Evolutionary conservation across 2,888 invertebrate genomes (phyloP).

Genomic region (Drosophila leonis): DNA sequence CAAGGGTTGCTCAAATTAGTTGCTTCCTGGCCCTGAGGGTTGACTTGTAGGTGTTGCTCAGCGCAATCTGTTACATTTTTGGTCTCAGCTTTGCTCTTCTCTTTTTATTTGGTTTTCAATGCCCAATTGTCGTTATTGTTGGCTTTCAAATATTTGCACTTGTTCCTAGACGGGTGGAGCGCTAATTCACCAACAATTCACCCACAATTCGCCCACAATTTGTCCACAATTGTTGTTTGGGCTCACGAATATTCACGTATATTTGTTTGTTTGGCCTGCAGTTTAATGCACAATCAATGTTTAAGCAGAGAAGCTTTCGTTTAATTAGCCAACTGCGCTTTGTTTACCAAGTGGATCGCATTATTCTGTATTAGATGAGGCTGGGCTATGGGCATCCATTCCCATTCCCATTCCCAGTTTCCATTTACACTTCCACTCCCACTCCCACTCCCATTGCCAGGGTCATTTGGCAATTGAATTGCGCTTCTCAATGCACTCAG

Average conservation of each 20-base stretch:
- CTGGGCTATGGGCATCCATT: not conserved
- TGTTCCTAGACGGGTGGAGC: constrained; percentile 42
- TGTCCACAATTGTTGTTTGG: constrained; percentile 45
- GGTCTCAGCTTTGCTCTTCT: not conserved
- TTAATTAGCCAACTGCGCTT: constrained; percentile 71
- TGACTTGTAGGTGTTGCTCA: constrained; percentile 75
- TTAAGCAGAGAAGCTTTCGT: constrained; percentile 59
- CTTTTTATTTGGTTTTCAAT: not conserved
- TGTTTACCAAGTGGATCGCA: constrained; percentile 39
- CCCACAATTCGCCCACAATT: constrained; percentile 53
- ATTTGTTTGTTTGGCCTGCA: constrained; percentile 60
- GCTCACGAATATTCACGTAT: constrained; percentile 8
- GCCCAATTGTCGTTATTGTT: constrained; percentile 33
- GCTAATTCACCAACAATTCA: constrained; percentile 68
- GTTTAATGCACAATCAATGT: constrained; percentile 75
- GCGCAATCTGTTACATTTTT: constrained; percentile 84
- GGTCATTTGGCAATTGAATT: constrained; percentile 39
- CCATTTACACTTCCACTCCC: constrained; percentile 5
- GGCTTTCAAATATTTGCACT: constrained; percentile 74
- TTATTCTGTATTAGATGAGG: constrained; percentile 26
- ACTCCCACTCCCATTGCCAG: constrained; percentile 41
- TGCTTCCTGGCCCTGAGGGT: constrained; percentile 70
- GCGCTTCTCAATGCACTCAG: constrained; percentile 45
- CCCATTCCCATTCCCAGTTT: not conserved
- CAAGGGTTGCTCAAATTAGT: constrained; percentile 79